These are phyloP conservation scores for Parnassius orleans DNA, from an alignment of 2,888 invertebrate genomes.

Conservation along the genomic window DNA sequence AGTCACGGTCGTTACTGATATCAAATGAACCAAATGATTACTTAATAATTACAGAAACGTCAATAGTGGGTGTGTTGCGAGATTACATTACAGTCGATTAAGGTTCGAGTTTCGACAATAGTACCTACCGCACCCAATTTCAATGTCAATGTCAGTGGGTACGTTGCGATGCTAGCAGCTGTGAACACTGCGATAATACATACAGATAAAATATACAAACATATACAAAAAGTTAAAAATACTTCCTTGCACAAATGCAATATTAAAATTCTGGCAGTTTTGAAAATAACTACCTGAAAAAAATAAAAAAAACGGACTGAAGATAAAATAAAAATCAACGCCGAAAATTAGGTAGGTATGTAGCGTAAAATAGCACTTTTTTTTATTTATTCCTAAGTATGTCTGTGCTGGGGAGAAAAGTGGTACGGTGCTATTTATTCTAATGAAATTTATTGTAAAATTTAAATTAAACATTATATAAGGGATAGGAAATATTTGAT, in stretches of 20 bases:
- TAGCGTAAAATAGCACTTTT: too few species aligned
- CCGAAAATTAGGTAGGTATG: not conserved
- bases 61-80: constrained; percentile 2
- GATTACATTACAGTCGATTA: not conserved
- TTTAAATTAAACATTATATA: too few species aligned
- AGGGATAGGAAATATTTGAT: too few species aligned
- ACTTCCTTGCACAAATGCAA: not conserved
- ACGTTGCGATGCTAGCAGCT: constrained; percentile 3
- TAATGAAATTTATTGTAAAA: too few species aligned
- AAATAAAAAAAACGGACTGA: not conserved
- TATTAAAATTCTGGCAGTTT: not conserved
- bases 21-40: constrained; percentile 9
- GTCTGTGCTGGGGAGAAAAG: too few species aligned
- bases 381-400: too few species aligned
- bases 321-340: not conserved
- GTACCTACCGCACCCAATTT: constrained; percentile 5
- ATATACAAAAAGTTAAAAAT: not conserved
- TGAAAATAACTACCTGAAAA: not conserved
- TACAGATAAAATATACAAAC: not conserved
- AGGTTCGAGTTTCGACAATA: not conserved
- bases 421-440: too few species aligned
- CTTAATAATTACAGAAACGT: constrained; percentile 2
- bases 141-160: constrained; percentile 10
- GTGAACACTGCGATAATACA: not conserved
- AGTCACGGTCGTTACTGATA: not conserved